These are phyloP conservation scores for Hydrotaea cyrtoneurina DNA, from an alignment of 2,888 invertebrate species.

Conservation along the genomic window DNA sequence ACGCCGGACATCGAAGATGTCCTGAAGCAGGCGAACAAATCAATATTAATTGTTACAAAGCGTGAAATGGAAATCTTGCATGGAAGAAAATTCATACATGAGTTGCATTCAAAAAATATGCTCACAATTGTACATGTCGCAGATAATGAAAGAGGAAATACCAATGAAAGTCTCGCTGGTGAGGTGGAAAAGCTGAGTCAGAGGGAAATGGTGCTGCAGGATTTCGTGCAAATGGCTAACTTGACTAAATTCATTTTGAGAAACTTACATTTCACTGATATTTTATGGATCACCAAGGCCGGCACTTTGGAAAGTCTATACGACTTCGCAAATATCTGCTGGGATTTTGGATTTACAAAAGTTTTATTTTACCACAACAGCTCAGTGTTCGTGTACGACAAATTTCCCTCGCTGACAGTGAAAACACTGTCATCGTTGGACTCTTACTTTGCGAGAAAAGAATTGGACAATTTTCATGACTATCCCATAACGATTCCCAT, in stretches of 20 bases:
- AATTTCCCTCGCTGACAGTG: constrained; percentile 3
- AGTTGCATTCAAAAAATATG: neutral
- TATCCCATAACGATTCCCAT: constrained; percentile 21
- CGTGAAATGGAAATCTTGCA: neutral
- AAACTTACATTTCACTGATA: neutral
- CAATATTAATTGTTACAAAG: constrained; percentile 27
- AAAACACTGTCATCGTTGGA: neutral
- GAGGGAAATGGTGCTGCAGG: neutral
- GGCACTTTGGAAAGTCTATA: neutral
- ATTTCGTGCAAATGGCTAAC: neutral
- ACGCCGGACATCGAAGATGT: neutral
- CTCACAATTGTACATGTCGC: constrained; percentile 21
- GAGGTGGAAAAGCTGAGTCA: no score
- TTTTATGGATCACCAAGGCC: constrained; percentile 34
- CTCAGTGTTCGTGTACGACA: constrained; percentile 6
- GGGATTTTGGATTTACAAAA: constrained; percentile 21
- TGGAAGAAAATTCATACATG: no score
- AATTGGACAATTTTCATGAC: constrained; percentile 17
- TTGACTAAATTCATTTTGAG: neutral
- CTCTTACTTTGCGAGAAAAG: neutral
- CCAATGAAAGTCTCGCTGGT: neutral
- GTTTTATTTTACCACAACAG: constrained; percentile 21
- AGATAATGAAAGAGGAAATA: neutral
- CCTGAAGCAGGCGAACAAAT: neutral
- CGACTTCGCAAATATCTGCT: constrained; percentile 18